Evolutionary conservation across 92 coral and sea anemone species (phyloP), one percentile per base, ranked within the genome.

Genomic region (Zoanthus sansibaricus): DNA sequence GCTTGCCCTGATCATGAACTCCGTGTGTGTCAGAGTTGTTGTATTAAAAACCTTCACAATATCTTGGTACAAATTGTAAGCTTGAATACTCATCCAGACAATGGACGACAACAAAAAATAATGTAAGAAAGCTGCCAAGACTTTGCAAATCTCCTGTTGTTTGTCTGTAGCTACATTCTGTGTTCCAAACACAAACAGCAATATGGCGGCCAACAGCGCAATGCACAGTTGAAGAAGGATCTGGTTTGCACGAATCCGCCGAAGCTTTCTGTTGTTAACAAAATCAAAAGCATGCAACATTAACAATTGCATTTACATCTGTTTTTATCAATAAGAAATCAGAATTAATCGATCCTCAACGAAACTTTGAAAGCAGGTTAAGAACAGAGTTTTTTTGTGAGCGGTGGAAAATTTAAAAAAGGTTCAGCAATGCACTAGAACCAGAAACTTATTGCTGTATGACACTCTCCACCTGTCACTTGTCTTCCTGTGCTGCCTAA

Each of bases 21-120:
- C 97, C 61, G 82, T 93, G 18, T 92, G 92, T 49, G 99, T 89
- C 37, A 95, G 49, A 18, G 87, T 44, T 12, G 95, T 88, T 46
- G 98, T 95, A 83, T 97, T 96, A 70, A 97, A 97, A 86, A 97
- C 99, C 92, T 95, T 97, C 14, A 97, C 99, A 45, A 97, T 92
- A 86, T 97, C 99, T 88, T 93, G 95, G 73, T 97, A 95, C 77
- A 97, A 47, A 82, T 95, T 97, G 89, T 97, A 92, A 1, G 99
- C 98, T 82, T 93, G 97, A 47, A 97, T 90, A 13, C 99, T 92
- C 93, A 94, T 93, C 99, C 99, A 97, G 7, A 89, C 91, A 61
- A 97, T 86, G 13, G 99, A 90, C 16, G 97, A 92, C 32, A 97
- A 83, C 54, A 97, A 89, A 82, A 95, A 97, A 86, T 93, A 97